Percentiles rank a stretch among this genome's conserved stretches.
Conservation (phyloP, 2,113 vertebrate species). For the Hydropotes inermis region DNA sequence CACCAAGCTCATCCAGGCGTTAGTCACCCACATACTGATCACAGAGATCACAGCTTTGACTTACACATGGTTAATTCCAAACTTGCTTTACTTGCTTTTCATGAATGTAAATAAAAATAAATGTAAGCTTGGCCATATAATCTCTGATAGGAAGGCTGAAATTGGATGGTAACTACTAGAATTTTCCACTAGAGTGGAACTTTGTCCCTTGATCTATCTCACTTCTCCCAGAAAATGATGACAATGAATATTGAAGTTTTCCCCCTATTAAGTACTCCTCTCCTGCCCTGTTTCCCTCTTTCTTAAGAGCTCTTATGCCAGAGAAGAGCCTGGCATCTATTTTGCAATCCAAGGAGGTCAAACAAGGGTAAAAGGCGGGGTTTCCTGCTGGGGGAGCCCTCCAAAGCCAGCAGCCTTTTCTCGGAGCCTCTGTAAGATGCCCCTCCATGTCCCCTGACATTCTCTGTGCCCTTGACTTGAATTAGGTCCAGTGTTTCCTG, state of each 20-base stretch:
- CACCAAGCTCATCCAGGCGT: slow-evolving; percentile 21
- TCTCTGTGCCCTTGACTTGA: slow-evolving; percentile 1
- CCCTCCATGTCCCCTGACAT: slow-evolving; percentile 46
- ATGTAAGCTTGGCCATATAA: not conserved
- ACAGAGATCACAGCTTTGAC: slow-evolving; percentile 24
- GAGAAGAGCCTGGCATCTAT: slow-evolving; percentile 51
- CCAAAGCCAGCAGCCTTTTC: slow-evolving; percentile 39
- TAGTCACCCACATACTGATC: slow-evolving; percentile 22
- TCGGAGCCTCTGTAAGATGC: not conserved
- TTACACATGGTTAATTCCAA: slow-evolving; percentile 46
- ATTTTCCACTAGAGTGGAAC: not conserved
- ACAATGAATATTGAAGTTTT: slow-evolving; percentile 52
- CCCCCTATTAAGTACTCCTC: slow-evolving; percentile 23
- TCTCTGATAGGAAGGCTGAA: not conserved
- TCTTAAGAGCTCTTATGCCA: slow-evolving; percentile 59
- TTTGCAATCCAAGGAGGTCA: slow-evolving; percentile 68
- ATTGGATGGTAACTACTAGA: not conserved
- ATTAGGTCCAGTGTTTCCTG: not conserved
- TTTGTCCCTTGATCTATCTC: not conserved
- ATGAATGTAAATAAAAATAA: slow-evolving; percentile 40
- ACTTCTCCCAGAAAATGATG: slow-evolving; percentile 47
- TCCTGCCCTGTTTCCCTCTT: not conserved
- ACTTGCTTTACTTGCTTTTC: slow-evolving; percentile 55
- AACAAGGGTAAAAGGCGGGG: slow-evolving; percentile 70
- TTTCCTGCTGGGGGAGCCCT: slow-evolving; percentile 66